phyloP scores from a whole-genome alignment of 2,797 vertebrate species.

The Rallus crepitans region DNA sequence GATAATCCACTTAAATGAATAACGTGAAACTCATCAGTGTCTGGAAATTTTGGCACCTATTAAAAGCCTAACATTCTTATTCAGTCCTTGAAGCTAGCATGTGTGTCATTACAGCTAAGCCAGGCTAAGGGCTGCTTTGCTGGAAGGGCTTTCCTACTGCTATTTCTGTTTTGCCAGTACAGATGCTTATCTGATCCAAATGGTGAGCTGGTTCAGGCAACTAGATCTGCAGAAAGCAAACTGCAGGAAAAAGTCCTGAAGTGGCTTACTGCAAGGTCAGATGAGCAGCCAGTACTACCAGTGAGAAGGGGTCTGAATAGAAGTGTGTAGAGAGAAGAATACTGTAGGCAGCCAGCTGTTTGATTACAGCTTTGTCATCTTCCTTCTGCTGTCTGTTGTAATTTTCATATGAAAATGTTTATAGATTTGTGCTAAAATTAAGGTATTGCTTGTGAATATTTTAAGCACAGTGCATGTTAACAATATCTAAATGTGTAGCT shows the following conservation, averaged over 20 bases:
- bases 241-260: not conserved
- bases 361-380: not conserved
- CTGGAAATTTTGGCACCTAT: not conserved
- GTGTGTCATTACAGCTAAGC: not conserved
- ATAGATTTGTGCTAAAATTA: not conserved
- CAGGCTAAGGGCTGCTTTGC: not conserved
- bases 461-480: slow-evolving; percentile 42
- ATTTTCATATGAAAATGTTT: not conserved
- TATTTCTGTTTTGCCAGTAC: not conserved
- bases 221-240: slow-evolving; percentile 2
- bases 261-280: not conserved
- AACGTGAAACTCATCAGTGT: not conserved
- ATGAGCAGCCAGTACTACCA: not conserved
- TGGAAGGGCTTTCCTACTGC: not conserved
- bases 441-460: not conserved
- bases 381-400: not conserved
- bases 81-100: not conserved
- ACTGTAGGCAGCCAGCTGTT: not conserved
- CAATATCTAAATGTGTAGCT: not conserved
- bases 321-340: not conserved
- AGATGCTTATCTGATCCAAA: not conserved
- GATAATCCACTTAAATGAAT: not conserved
- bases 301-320: not conserved
- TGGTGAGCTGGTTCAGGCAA: not conserved
- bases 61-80: not conserved